phyloP scores from a whole-genome alignment of 2,888 invertebrate genomes.

The Mallateleia sp. region DNA sequence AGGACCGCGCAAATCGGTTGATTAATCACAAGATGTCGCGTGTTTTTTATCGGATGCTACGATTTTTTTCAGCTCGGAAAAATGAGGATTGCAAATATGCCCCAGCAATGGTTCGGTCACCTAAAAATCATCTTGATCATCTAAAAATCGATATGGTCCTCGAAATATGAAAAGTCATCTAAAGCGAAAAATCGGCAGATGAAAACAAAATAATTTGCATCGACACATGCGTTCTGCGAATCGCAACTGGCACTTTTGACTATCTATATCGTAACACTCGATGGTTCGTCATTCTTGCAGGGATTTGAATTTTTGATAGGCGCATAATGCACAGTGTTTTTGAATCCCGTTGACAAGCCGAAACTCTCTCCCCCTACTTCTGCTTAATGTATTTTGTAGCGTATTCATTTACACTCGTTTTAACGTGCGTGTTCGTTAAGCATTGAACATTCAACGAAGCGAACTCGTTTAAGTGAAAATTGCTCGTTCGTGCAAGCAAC shows the following conservation, averaged over 20 bases:
- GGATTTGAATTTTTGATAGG: slow-evolving; percentile 44
- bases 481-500: slow-evolving; percentile 87
- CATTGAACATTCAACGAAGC: slow-evolving; percentile 85
- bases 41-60: slow-evolving; percentile 72
- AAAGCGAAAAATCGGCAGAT: neutral
- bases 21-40: slow-evolving; percentile 77
- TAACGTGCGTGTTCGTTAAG: slow-evolving; percentile 78
- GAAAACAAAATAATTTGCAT: neutral
- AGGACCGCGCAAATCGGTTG: slow-evolving; percentile 73
- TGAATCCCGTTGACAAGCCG: slow-evolving; percentile 54
- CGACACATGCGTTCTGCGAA: too few relatives aligned
- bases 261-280: neutral
- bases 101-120: slow-evolving; percentile 35
- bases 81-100: slow-evolving; percentile 64
- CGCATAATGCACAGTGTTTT: slow-evolving; percentile 45
- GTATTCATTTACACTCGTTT: slow-evolving; percentile 78
- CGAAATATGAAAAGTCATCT: neutral
- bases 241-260: slow-evolving; percentile 4
- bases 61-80: slow-evolving; percentile 70
- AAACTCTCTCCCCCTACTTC: slow-evolving; percentile 63
- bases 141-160: too few relatives aligned
- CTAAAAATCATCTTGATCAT: slow-evolving; percentile 6
- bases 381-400: slow-evolving; percentile 73
- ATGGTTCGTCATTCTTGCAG: slow-evolving; percentile 14
- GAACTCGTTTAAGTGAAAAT: slow-evolving; percentile 87